Evolutionary conservation across 1,140 invertebrate species (phyloP).

Genomic region (Papilio xuthus): DNA sequence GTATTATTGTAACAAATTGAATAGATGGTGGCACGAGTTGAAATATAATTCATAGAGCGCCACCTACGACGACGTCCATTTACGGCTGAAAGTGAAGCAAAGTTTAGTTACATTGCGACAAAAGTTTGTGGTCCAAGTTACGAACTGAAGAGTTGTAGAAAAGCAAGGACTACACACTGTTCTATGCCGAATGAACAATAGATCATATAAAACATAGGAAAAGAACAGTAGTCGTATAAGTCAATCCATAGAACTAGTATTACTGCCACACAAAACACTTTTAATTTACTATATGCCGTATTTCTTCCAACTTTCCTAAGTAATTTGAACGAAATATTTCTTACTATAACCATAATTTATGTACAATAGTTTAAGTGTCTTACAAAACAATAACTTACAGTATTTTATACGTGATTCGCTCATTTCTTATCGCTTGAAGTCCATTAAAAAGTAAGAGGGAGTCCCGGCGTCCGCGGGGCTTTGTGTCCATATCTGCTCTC

Average conservation of each 20-base stretch:
- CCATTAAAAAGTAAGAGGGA: conserved; percentile 31
- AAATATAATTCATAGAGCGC: conserved; percentile 52
- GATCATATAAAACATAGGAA: too few relatives aligned
- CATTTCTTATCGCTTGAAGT: conserved; percentile 3
- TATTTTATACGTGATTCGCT: neutral
- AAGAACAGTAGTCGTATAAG: too few relatives aligned
- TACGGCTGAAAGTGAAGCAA: conserved; percentile 45
- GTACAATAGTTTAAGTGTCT: too few relatives aligned
- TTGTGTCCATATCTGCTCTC: conserved; percentile 49
- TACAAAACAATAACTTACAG: neutral
- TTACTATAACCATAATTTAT: too few relatives aligned
- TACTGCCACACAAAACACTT: too few relatives aligned
- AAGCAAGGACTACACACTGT: neutral
- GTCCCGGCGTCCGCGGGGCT: conserved; percentile 43
- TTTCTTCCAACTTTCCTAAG: too few relatives aligned
- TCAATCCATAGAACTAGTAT: too few relatives aligned
- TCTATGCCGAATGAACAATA: too few relatives aligned
- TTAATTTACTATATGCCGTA: too few relatives aligned
- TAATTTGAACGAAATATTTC: too few relatives aligned
- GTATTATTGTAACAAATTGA: conserved; percentile 21
- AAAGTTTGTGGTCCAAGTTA: conserved; percentile 32
- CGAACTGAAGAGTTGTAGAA: conserved; percentile 2
- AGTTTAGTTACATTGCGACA: conserved; percentile 39
- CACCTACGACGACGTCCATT: conserved; percentile 53
- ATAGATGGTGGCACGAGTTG: conserved; percentile 38